Conservation (phyloP, 2,797 vertebrate genomes). For the Neomorphus geoffroyi region DNA sequence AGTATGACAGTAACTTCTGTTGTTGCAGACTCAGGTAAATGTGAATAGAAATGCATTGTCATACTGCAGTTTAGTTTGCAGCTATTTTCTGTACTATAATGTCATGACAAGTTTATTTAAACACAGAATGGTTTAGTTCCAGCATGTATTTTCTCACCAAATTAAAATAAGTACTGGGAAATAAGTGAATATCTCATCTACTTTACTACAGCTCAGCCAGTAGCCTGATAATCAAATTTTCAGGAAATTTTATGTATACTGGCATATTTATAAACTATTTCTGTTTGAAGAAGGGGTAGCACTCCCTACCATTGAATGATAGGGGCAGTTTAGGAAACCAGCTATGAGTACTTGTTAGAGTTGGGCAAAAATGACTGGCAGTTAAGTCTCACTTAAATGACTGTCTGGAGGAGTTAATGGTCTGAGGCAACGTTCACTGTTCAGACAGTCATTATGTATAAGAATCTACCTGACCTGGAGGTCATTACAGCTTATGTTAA, state of each 20-base stretch:
- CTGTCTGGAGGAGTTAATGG: neutral
- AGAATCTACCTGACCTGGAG: slow-evolving; percentile 19
- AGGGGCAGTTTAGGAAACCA: neutral
- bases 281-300: neutral
- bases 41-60: neutral
- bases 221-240: neutral
- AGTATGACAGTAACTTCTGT: neutral
- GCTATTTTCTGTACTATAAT: neutral
- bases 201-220: neutral
- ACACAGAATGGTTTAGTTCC: neutral
- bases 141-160: neutral
- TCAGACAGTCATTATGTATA: slow-evolving; percentile 6
- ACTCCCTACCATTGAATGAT: neutral
- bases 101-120: neutral
- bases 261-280: neutral
- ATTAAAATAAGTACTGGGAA: neutral
- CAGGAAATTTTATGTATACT: neutral
- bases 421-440: neutral
- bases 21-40: neutral
- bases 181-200: neutral
- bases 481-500: slow-evolving; percentile 31
- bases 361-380: neutral
- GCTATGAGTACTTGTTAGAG: neutral
- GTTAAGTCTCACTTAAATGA: neutral
- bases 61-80: neutral